Conservation (phyloP, 64 coral and sea anemone species). For the Stichodactyla mertensii region DNA sequence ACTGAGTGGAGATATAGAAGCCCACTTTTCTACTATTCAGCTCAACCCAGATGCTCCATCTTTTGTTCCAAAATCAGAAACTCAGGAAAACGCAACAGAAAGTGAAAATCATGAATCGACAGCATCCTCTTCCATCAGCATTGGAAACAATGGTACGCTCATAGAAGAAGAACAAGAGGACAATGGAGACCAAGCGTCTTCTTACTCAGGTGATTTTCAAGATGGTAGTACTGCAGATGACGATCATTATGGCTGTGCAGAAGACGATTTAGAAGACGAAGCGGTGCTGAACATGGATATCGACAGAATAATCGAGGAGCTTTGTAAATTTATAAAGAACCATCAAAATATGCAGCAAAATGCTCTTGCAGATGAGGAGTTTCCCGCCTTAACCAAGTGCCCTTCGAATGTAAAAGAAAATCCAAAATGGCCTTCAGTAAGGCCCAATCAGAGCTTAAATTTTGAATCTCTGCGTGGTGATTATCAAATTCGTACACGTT, state of each 20-base stretch:
- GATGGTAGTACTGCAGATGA: neutral
- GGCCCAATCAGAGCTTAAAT: neutral
- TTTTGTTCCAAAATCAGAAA: constrained; percentile 24
- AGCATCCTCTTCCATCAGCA: neutral
- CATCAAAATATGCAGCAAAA: neutral
- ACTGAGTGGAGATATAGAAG: constrained; percentile 33
- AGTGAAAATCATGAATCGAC: neutral
- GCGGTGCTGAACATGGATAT: neutral
- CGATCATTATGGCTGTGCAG: neutral
- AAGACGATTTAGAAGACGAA: neutral
- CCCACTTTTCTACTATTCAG: neutral
- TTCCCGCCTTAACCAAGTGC: neutral
- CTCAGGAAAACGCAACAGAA: neutral
- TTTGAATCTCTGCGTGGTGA: neutral
- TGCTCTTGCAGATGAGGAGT: neutral
- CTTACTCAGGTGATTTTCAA: neutral
- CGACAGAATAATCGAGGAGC: neutral
- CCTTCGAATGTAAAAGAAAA: neutral
- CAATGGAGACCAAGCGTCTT: neutral
- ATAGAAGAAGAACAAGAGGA: neutral
- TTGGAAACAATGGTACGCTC: neutral
- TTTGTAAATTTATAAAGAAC: neutral
- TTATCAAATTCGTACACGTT: neutral
- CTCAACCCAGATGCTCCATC: constrained; percentile 21
- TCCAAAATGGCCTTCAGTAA: neutral